These are phyloP conservation scores for Cygnus atratus DNA, from an alignment of 2,113 vertebrate genomes.

Conservation along the genomic window DNA sequence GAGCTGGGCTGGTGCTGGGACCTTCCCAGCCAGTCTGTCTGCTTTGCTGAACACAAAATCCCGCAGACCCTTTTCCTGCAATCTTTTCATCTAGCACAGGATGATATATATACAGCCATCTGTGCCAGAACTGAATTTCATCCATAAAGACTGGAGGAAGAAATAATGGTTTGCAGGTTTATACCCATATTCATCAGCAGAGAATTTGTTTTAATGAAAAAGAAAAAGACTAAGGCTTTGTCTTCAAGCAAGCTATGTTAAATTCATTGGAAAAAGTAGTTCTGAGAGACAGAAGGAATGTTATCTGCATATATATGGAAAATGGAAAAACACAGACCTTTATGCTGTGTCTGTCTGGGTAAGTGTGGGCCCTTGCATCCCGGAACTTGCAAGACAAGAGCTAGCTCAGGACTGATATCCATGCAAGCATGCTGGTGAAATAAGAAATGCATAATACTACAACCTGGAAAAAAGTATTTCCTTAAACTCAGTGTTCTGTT, in stretches of 20 bases:
- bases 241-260: not conserved
- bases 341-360: not conserved
- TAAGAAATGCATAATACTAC: not conserved
- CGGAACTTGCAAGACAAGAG: not conserved
- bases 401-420: not conserved
- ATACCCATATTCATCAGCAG: not conserved
- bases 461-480: not conserved
- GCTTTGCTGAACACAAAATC: not conserved
- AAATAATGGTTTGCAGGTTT: conserved; percentile 23
- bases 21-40: not conserved
- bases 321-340: not conserved
- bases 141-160: not conserved
- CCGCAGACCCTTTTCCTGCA: not conserved
- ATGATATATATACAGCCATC: not conserved
- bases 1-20: not conserved
- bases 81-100: not conserved
- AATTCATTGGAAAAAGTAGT: conserved; percentile 4
- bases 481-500: not conserved
- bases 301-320: not conserved
- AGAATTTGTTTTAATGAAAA: conserved; percentile 27
- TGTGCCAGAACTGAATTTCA: not conserved
- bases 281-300: not conserved
- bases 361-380: not conserved
- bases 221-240: not conserved
- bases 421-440: not conserved